These are phyloP conservation scores for Malaclemys terrapin DNA, from an alignment of 2,113 vertebrate species.

Conservation along the genomic window DNA sequence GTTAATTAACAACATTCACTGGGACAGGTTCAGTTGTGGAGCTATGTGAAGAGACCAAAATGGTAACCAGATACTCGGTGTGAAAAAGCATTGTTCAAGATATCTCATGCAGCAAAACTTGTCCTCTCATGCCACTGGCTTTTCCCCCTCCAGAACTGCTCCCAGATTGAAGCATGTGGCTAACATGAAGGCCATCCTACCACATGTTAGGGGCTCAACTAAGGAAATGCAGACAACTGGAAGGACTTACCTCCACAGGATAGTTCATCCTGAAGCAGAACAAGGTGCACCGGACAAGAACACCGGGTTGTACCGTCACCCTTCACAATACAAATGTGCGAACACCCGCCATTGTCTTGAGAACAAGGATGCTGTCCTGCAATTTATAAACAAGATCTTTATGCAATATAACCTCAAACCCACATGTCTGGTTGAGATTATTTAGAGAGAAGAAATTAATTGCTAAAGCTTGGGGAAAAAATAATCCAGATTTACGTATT, in stretches of 20 bases:
- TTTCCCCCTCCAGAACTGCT: neutral
- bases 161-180: neutral
- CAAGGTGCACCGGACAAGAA: conserved; percentile 95
- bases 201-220: neutral
- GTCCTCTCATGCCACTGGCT: neutral
- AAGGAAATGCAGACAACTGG: neutral
- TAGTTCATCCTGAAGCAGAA: conserved; percentile 94
- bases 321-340: conserved; percentile 97
- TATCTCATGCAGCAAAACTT: neutral
- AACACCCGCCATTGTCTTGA: conserved; percentile 96
- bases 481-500: neutral
- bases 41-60: neutral
- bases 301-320: conserved; percentile 95
- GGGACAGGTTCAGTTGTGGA: neutral
- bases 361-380: conserved; percentile 94
- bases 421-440: neutral
- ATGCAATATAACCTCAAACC: neutral
- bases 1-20: neutral
- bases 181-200: neutral
- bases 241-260: conserved; percentile 91
- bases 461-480: neutral
- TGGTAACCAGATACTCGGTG: neutral
- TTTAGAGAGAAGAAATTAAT: neutral
- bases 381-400: conserved; percentile 11
- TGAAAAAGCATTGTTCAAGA: neutral